A percentile compares a stretch with the other conserved stretches of the same genome.
Conservation (phyloP, 2,888 invertebrate genomes). For the Allygus modestus region DNA sequence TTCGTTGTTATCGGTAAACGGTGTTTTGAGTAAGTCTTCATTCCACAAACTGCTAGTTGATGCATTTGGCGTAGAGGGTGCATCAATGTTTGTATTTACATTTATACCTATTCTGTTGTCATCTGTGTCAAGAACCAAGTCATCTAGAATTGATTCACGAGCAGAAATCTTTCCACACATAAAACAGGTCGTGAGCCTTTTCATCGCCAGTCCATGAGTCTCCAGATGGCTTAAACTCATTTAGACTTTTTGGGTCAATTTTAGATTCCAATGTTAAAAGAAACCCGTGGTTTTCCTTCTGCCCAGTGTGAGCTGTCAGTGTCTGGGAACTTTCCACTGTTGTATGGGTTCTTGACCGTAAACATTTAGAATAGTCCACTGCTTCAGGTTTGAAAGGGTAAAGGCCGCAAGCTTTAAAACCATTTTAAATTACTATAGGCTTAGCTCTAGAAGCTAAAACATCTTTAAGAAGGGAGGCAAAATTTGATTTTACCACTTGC, state of each 20-base stretch:
- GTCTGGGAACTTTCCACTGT: background rate
- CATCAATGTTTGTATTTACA: too few species aligned
- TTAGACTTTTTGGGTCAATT: background rate
- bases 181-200: constrained; percentile 9
- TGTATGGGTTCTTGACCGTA: background rate
- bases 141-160: too few species aligned
- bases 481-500: background rate
- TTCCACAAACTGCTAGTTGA: too few species aligned
- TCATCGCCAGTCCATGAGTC: constrained; percentile 5
- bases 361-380: constrained; percentile 20
- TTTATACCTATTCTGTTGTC: too few species aligned
- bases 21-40: too few species aligned
- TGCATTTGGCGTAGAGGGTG: too few species aligned
- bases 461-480: background rate
- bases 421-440: constrained; percentile 14
- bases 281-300: background rate
- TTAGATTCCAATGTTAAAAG: background rate
- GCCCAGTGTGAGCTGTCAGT: background rate
- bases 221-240: background rate
- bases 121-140: too few species aligned
- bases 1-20: too few species aligned
- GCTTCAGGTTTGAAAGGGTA: background rate
- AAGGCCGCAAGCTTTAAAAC: constrained; percentile 37
- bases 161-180: constrained; percentile 9
- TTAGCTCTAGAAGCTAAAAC: constrained; percentile 3